A percentile compares a stretch with the other conserved stretches of the same genome.
Conservation (phyloP, 2,797 vertebrate species). For the Phylloscopus collybita region DNA sequence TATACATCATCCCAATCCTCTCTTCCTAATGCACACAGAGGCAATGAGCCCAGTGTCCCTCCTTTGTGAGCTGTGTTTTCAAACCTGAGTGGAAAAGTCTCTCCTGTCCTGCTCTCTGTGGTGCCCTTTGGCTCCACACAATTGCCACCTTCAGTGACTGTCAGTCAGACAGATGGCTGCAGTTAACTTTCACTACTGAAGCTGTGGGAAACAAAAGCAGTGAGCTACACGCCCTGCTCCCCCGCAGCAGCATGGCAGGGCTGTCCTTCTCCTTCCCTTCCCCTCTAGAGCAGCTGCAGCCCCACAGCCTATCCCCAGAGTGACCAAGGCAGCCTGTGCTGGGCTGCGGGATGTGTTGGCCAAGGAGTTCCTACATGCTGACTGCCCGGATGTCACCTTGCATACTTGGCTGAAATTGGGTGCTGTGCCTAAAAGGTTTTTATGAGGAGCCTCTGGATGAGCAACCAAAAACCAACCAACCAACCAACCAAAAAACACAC, state of each 20-base stretch:
- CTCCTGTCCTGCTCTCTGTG: background rate
- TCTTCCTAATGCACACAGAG: background rate
- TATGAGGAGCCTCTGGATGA: background rate
- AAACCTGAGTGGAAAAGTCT: background rate
- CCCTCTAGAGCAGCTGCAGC: background rate
- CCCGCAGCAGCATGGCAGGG: background rate
- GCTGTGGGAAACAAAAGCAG: background rate
- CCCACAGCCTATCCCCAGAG: fast-evolving
- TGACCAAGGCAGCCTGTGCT: fast-evolving
- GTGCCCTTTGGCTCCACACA: background rate
- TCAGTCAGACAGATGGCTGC: background rate
- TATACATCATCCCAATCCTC: background rate
- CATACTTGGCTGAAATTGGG: background rate
- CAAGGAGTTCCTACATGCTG: fast-evolving
- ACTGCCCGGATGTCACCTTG: background rate
- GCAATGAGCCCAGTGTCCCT: background rate
- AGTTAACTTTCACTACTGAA: background rate
- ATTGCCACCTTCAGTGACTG: background rate
- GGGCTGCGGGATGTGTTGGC: background rate
- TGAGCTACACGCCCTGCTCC: background rate
- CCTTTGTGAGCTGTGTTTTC: background rate
- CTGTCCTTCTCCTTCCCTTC: background rate
- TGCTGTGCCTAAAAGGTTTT: background rate
- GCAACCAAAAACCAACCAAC: background rate
- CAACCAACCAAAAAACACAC: too few species aligned